These are phyloP conservation scores for Horisme vitalbata DNA, from an alignment of 2,888 invertebrate genomes.

Conservation along the genomic window DNA sequence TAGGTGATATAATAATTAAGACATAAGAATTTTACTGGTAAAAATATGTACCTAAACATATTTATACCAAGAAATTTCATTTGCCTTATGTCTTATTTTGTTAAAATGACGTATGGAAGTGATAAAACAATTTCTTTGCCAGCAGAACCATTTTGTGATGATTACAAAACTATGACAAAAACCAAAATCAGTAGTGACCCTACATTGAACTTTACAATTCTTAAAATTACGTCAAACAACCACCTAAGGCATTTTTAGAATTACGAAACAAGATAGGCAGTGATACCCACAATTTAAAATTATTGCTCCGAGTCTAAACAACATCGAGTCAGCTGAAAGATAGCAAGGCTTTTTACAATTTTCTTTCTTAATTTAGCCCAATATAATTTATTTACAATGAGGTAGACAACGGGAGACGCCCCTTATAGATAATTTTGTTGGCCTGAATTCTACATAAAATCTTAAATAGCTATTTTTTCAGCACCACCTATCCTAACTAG, in stretches of 20 bases:
- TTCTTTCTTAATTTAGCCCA: constrained; percentile 71
- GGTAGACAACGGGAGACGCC: constrained; percentile 72
- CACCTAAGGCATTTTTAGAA: constrained; percentile 39
- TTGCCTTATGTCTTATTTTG: no score
- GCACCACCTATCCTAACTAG: constrained; percentile 12
- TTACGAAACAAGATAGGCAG: constrained; percentile 40
- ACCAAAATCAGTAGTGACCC: constrained; percentile 17
- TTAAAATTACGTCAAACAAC: constrained; percentile 43
- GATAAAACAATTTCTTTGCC: no score
- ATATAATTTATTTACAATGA: constrained; percentile 75
- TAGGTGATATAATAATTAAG: no score
- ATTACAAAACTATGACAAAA: constrained; percentile 16
- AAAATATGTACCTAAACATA: no score
- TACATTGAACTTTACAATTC: constrained; percentile 28
- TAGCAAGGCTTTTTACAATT: constrained; percentile 50
- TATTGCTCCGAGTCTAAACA: constrained; percentile 64
- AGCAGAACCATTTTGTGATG: no score
- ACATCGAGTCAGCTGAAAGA: constrained; percentile 52
- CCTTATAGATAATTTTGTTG: constrained; percentile 67
- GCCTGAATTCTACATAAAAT: constrained; percentile 48
- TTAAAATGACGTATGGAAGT: no score
- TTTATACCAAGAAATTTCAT: no score
- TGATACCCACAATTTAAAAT: constrained; percentile 46
- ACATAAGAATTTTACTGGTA: no score
- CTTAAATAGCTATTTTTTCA: constrained; percentile 24